Percentiles rank a stretch among this genome's conserved stretches.
Evolutionary conservation across 1,140 invertebrate genomes (phyloP).

Genomic region (Drosophila erecta): DNA sequence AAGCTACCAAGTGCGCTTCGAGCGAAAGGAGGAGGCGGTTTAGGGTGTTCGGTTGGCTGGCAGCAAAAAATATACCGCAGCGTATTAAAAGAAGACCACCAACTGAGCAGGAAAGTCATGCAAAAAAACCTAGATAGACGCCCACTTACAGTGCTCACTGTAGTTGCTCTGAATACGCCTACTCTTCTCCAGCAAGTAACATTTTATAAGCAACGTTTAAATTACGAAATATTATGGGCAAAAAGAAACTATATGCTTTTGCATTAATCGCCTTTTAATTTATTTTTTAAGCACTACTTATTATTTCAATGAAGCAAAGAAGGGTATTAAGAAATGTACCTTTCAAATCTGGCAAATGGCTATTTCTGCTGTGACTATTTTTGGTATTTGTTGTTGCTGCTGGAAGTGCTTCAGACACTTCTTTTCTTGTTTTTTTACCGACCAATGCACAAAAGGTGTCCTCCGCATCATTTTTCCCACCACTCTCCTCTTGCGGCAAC

Average conservation of each 20-base stretch:
- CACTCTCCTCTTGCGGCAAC: not conserved
- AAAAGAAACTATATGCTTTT: too few relatives aligned
- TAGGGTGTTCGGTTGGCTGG: constrained; percentile 17
- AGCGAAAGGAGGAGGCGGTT: constrained; percentile 15
- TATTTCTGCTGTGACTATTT: constrained; percentile 28
- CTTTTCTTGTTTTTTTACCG: constrained; percentile 42
- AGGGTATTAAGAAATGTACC: not conserved
- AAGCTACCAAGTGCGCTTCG: constrained; percentile 67
- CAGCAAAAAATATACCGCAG: constrained; percentile 60
- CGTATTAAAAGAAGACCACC: constrained; percentile 73
- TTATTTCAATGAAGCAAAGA: not conserved
- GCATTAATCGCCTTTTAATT: too few relatives aligned
- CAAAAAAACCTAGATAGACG: constrained; percentile 19
- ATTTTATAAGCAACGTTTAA: not conserved
- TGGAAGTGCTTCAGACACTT: constrained; percentile 51
- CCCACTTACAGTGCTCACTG: constrained; percentile 61
- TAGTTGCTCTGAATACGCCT: constrained; percentile 9
- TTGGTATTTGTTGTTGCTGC: constrained; percentile 20
- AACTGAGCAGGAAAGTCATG: constrained; percentile 42
- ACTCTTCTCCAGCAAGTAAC: not conserved
- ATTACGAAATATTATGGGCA: too few relatives aligned
- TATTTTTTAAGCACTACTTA: not conserved
- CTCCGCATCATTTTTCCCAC: not conserved
- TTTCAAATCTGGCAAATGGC: not conserved
- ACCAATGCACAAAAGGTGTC: constrained; percentile 66